Evolutionary conservation across 1,140 invertebrate genomes (phyloP).

Genomic region (Bombus confusus): DNA sequence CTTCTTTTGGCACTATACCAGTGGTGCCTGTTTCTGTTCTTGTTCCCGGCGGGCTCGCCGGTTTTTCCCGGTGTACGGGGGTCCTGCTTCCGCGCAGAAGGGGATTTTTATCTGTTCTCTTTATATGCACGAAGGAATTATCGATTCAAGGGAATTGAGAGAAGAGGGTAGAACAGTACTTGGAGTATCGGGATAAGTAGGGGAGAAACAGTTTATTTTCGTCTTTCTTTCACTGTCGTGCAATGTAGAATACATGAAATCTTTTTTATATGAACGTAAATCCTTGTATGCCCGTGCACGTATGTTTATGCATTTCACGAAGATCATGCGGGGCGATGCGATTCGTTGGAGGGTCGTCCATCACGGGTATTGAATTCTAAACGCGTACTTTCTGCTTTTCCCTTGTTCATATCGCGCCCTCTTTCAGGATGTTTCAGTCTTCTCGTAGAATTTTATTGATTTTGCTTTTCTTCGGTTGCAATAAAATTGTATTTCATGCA

Average conservation of each 20-base stretch:
- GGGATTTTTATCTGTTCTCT: conserved; percentile 54
- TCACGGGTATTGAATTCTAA: neutral
- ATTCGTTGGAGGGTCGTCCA: conserved; percentile 23
- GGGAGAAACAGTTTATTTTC: conserved; percentile 47
- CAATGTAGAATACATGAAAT: conserved; percentile 1
- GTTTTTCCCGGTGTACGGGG: conserved; percentile 54
- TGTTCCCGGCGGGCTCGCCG: conserved; percentile 18
- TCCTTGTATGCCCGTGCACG: neutral
- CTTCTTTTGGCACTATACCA: conserved; percentile 31
- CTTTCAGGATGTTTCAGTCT: neutral
- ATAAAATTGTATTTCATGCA: neutral
- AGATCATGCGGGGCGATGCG: conserved; percentile 5
- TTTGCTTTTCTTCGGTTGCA: neutral
- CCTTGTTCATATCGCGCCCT: neutral
- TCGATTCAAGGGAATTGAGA: conserved; percentile 35
- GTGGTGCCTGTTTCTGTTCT: conserved; percentile 5
- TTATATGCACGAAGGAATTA: conserved; percentile 41
- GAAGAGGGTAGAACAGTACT: conserved; percentile 14
- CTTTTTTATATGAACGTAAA: neutral
- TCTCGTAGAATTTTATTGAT: neutral
- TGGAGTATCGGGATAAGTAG: neutral
- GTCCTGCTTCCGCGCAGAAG: conserved; percentile 53
- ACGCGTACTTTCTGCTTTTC: neutral
- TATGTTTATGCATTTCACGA: conserved; percentile 14
- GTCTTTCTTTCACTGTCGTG: conserved; percentile 14